Evolutionary conservation across 2,113 vertebrate species (phyloP).

Genomic region (Pterocles orientalis): DNA sequence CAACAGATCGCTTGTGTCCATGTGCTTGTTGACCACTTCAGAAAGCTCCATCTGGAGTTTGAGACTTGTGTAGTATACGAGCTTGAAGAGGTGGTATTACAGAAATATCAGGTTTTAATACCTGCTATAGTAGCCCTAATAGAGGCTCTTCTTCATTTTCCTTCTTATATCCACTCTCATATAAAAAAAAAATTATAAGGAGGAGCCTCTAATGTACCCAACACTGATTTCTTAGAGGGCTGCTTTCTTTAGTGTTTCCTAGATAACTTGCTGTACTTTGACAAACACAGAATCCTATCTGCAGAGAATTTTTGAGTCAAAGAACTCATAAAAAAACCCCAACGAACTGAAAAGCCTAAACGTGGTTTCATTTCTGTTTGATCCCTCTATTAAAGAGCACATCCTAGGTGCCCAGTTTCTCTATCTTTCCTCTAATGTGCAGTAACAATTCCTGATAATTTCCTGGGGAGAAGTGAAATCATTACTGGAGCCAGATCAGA

Average conservation of each 20-base stretch:
- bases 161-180: neutral
- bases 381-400: neutral
- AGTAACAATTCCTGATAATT: neutral
- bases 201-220: neutral
- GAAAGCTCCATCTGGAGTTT: neutral
- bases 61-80: neutral
- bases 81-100: neutral
- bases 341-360: neutral
- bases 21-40: neutral
- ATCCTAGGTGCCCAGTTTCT: neutral
- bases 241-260: neutral
- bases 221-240: neutral
- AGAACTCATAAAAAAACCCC: neutral
- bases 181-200: neutral
- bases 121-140: neutral
- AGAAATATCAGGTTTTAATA: neutral
- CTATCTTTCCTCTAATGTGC: neutral
- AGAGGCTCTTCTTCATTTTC: neutral
- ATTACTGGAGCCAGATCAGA: neutral
- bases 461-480: neutral
- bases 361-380: neutral
- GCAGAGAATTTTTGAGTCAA: neutral
- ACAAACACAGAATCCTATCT: neutral
- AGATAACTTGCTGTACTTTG: neutral
- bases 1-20: rapidly evolving